Conservation (phyloP, 2,888 invertebrate species). For the Phengaris alcon region DNA sequence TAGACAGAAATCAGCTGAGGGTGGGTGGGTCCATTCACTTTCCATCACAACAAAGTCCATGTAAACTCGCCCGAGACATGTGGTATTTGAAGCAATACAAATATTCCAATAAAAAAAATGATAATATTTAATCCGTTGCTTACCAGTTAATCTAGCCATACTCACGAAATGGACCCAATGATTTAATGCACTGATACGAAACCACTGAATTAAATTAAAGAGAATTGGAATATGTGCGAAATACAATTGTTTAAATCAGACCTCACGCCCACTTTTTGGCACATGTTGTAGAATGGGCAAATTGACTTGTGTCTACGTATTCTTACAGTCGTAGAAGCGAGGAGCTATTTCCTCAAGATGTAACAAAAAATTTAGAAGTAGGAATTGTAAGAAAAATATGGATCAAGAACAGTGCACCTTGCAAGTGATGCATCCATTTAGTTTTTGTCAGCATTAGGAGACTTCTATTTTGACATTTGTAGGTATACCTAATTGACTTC, state of each 20-base stretch:
- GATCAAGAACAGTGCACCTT: neutral
- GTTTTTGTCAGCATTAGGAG: neutral
- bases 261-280: conserved; percentile 23
- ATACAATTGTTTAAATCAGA: neutral
- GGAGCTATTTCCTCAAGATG: neutral
- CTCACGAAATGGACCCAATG: neutral
- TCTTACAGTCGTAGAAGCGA: neutral
- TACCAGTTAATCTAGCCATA: conserved; percentile 9
- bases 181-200: conserved; percentile 10
- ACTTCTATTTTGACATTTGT: neutral
- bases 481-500: neutral
- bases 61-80: neutral
- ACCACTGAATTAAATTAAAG: conserved; percentile 8
- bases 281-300: conserved; percentile 26
- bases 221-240: conserved; percentile 8
- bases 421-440: neutral
- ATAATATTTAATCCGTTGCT: conserved; percentile 8
- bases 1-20: conserved; percentile 1
- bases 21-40: neutral
- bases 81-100: neutral
- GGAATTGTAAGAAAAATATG: neutral
- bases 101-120: neutral
- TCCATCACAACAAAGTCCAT: neutral
- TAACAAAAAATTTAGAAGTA: neutral
- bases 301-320: neutral